phyloP scores from a whole-genome alignment of 2,797 vertebrate species.

The Hippoglossus hippoglossus region DNA sequence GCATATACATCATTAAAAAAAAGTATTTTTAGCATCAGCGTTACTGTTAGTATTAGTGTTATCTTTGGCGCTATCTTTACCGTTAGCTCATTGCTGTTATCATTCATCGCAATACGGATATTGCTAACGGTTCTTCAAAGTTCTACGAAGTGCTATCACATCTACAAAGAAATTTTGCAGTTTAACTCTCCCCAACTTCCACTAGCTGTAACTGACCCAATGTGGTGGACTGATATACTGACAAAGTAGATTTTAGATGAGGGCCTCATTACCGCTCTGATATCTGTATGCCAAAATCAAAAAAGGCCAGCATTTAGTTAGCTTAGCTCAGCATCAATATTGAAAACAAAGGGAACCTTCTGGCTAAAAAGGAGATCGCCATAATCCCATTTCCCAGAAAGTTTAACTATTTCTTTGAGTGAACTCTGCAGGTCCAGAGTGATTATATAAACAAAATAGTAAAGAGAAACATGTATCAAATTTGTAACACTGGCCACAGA shows the following conservation, averaged over 20 bases:
- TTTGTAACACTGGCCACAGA: neutral
- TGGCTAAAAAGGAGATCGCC: neutral
- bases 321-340: neutral
- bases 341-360: neutral
- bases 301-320: neutral
- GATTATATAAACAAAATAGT: neutral
- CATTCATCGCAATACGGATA: too few relatives aligned
- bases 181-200: too few relatives aligned
- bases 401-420: neutral
- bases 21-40: too few relatives aligned
- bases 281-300: neutral
- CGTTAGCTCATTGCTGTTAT: too few relatives aligned
- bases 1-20: too few relatives aligned
- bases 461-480: neutral
- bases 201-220: too few relatives aligned
- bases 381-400: neutral
- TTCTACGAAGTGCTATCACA: too few relatives aligned
- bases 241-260: too few relatives aligned
- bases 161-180: too few relatives aligned
- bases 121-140: too few relatives aligned
- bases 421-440: neutral
- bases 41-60: too few relatives aligned
- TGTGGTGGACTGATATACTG: too few relatives aligned
- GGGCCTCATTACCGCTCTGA: neutral
- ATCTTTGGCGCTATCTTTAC: constrained; percentile 12